A percentile compares a stretch with the other conserved stretches of the same genome.
phyloP scores from a whole-genome alignment of 2,113 vertebrate species.

The Charadrius vociferus region DNA sequence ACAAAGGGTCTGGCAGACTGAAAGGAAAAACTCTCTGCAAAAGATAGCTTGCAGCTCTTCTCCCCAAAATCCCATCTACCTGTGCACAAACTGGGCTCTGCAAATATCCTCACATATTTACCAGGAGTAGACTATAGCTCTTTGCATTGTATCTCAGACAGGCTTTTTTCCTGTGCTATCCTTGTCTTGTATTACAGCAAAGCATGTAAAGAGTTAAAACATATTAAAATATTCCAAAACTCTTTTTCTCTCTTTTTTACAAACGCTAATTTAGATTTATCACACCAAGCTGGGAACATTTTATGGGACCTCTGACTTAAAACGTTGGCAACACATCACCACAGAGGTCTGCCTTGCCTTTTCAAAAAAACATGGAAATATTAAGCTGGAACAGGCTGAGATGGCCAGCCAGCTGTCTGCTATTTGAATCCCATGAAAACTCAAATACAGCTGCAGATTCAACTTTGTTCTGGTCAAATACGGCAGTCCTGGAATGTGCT shows the following conservation, averaged over 20 bases:
- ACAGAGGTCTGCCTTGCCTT: neutral
- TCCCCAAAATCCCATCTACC: neutral
- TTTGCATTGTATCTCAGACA: neutral
- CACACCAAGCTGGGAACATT: neutral
- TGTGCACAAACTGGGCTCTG: neutral
- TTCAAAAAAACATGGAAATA: neutral
- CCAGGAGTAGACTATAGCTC: neutral
- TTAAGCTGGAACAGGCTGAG: neutral
- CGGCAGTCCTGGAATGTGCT: neutral
- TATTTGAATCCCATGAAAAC: conserved; percentile 32
- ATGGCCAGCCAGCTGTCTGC: conserved; percentile 32
- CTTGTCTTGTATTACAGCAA: neutral
- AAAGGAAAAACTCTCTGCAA: neutral
- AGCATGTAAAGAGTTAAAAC: neutral
- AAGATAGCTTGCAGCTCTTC: neutral
- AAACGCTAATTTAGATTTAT: neutral
- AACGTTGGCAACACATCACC: neutral
- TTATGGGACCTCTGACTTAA: conserved; percentile 19
- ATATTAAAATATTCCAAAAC: neutral
- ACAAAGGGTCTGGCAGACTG: neutral
- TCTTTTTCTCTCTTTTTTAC: neutral
- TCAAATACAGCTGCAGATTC: conserved; percentile 36
- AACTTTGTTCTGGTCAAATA: conserved; percentile 22
- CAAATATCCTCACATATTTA: neutral
- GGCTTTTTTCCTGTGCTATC: neutral